Conservation (phyloP, 2,888 invertebrate genomes). For the Tanytarsus gracilentus region DNA sequence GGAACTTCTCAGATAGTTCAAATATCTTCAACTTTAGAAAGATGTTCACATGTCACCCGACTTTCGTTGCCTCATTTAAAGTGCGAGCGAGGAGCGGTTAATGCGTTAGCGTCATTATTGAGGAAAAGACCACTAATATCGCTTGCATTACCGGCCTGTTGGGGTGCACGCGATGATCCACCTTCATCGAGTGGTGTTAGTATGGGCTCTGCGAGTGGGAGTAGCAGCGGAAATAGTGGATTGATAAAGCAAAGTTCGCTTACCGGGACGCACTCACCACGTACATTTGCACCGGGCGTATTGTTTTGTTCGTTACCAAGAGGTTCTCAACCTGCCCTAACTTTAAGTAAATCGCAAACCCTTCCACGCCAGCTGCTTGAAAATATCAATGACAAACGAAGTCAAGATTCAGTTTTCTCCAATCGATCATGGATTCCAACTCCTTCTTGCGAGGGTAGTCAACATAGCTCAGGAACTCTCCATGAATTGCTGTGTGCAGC, state of each 20-base stretch:
- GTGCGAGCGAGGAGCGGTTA: conserved; percentile 47
- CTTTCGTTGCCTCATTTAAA: conserved; percentile 49
- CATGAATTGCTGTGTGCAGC: conserved; percentile 39
- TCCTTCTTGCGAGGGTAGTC: conserved; percentile 46
- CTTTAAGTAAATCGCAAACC: conserved; percentile 44
- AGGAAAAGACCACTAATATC: conserved; percentile 45
- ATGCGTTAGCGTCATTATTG: conserved; percentile 45
- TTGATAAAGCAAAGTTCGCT: conserved; percentile 37
- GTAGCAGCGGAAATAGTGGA: conserved; percentile 42
- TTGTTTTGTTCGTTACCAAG: conserved; percentile 46
- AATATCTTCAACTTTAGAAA: conserved; percentile 45
- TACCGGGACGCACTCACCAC: conserved; percentile 36
- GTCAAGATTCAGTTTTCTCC: conserved; percentile 48
- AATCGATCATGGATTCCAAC: conserved; percentile 46
- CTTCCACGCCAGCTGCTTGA: conserved; percentile 45
- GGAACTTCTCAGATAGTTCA: conserved; percentile 48
- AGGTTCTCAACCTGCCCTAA: conserved; percentile 44
- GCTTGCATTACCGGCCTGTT: conserved; percentile 46
- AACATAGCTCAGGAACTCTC: conserved; percentile 37
- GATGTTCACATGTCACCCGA: conserved; percentile 46
- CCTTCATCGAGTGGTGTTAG: conserved; percentile 47
- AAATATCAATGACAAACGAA: conserved; percentile 43
- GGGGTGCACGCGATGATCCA: conserved; percentile 47
- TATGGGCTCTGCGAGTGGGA: conserved; percentile 45
- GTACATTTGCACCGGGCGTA: conserved; percentile 38